Base-by-base conservation (phyloP, 2,888 invertebrate genomes). In the Thumatha senex region DNA sequence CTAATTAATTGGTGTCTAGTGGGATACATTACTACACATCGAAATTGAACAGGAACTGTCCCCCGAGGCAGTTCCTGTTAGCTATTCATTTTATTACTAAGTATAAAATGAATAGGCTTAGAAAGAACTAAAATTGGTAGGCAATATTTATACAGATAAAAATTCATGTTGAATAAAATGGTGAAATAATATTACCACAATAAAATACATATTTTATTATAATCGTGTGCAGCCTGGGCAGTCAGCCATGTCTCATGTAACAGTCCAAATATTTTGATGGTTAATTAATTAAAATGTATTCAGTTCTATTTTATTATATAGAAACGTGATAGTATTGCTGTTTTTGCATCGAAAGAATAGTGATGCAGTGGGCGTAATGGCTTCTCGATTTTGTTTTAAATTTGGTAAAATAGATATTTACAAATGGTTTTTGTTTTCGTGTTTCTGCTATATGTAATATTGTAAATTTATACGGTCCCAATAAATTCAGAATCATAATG, bases 281-380 rank as follows among this genome's bases (percentile, higher is more conserved):
- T 42, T 58, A 51, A 63, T 65, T 62, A 62, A 61, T 54, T 55
- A 56, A 50, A 63, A 63, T 58, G 33, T 61, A 65, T 63, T 61
- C 62, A 61, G 31, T 34, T 55, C 51, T 61, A 24, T 55, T 55
- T 1, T 45, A 43, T 44, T 44, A 53, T 43, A 53, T 36, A 29
- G n/a, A 35, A 43, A 58, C 45, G 47, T 55, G 52, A 12, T 43
- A 50, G 40, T 18, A 29, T 49, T 40, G 47, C 14, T 48, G 14
- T 48, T 58, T 63, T 65, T 46, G 55, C 46, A 36, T 51, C 7
- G 15, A 36, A 51, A 51, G 29, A 48, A 47, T 52, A 36, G 40
- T 48, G 52, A 63, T 24, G 18, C 24, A 33, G 54, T 61, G 47
- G 50, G 54, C 33, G 62, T 50, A 50, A 46, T 47, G 43, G 35